Evolutionary conservation across 2,113 vertebrate species (phyloP).

Genomic region (Rhinolophus ferrumequinum): DNA sequence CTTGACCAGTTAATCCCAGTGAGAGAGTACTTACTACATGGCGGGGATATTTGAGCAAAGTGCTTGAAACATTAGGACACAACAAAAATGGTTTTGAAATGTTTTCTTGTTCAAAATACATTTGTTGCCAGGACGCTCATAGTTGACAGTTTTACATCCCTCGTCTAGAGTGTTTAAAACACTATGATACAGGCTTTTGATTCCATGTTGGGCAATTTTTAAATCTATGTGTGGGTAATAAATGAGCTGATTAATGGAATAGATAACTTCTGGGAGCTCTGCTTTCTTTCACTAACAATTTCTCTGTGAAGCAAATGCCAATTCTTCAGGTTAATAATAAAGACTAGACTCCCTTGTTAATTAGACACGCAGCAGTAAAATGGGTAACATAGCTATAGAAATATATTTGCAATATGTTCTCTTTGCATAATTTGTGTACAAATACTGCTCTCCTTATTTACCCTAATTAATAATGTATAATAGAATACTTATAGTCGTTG

Average conservation of each 20-base stretch:
- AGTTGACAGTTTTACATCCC: neutral
- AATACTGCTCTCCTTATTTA: neutral
- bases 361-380: neutral
- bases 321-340: neutral
- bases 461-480: neutral
- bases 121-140: conserved; percentile 30
- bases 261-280: neutral
- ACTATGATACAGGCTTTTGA: neutral
- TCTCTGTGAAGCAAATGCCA: conserved; percentile 31
- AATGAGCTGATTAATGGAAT: neutral
- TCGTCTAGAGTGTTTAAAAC: neutral
- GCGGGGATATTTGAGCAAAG: neutral
- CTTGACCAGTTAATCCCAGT: neutral
- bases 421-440: neutral
- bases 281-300: neutral
- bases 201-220: neutral
- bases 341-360: neutral
- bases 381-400: neutral
- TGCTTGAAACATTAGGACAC: conserved; percentile 26
- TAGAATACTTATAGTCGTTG: neutral
- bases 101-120: conserved; percentile 33
- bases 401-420: neutral
- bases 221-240: neutral
- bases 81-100: conserved; percentile 29
- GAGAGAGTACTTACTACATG: neutral